Base-by-base conservation (phyloP, 2,888 invertebrate genomes). In the Lapara coniferarum region DNA sequence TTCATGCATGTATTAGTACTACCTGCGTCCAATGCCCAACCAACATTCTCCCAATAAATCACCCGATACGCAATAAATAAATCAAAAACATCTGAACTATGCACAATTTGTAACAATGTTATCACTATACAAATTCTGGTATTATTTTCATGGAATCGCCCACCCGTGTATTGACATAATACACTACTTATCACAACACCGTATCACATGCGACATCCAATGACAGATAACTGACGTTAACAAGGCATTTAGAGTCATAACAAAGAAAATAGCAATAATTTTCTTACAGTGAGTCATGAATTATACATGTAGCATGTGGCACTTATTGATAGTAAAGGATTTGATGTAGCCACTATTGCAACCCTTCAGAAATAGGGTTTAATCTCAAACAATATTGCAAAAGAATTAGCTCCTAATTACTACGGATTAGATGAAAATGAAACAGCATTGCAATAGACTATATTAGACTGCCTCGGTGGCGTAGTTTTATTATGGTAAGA, bases 71-170 rank as follows among this genome's bases (percentile, higher is more conserved):
- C 63, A 63, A 59, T 68, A 59, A 19, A 46, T 19, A n/a, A 37
- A 59, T 46, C 44, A 49, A 49, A 58, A 49, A 49, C 19, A 68
- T 68, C 25, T 37, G 30, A 37, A 59, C 14, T 63, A 68, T 46
- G 63, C 63, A 46, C 49, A 46, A 49, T 19, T 53, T 53, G 53
- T 16, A 68, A 68, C n/a, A 71, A 67, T 70, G 74, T 72, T 74
- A 74, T 72, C 73, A 25, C 51, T 73, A 56, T 71, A 70, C 71
- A 57, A 44, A 66, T 67, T 69, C 66, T 55, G 57, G 51, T 53
- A 69, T 72, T 71, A 67, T 6, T 49, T 68, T 69, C 67, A 63
- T 66, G 68, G 70, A 74, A 71, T 72, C 44, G 55, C 10, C 67
- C 59, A 67, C 59, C 55, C 56, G 19, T 14, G 19, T 69, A 66